A percentile compares a stretch with the other conserved stretches of the same genome.
Conservation (phyloP, 1,140 invertebrate species). For the Acyrthosiphon pisum region DNA sequence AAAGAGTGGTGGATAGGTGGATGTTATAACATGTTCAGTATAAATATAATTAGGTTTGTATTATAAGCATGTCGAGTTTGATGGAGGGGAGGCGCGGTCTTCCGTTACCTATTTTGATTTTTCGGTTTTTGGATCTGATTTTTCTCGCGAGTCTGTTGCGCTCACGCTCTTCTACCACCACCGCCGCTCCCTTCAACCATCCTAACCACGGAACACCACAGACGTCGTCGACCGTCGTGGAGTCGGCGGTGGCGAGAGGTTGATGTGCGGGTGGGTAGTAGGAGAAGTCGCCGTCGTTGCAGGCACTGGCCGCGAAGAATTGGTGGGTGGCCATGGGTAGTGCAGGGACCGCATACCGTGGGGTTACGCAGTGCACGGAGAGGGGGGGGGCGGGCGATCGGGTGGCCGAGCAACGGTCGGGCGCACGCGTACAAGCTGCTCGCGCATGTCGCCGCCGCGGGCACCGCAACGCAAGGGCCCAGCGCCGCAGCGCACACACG, state of each 20-base stretch:
- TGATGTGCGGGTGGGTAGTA: neutral
- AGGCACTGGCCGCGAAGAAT: neutral
- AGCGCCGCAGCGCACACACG: constrained; percentile 46
- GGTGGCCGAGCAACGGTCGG: neutral
- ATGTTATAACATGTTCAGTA: no score
- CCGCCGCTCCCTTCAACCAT: neutral
- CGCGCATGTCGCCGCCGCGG: constrained; percentile 14
- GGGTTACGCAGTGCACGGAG: neutral
- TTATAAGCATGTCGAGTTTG: no score
- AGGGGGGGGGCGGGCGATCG: neutral
- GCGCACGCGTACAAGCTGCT: neutral
- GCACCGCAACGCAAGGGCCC: constrained; percentile 26
- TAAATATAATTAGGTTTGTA: no score
- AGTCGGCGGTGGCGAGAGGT: neutral
- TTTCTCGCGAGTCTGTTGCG: neutral
- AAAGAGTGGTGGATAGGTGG: no score
- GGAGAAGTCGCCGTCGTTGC: neutral
- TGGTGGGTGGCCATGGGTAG: neutral
- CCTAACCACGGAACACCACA: neutral
- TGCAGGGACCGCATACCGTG: neutral
- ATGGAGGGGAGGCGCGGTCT: neutral
- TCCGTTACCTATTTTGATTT: neutral
- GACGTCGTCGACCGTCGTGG: neutral
- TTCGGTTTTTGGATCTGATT: neutral
- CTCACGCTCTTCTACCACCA: neutral